These are phyloP conservation scores for Pygmarrhopalites habei DNA, from an alignment of 1,140 invertebrate species.

Conservation along the genomic window DNA sequence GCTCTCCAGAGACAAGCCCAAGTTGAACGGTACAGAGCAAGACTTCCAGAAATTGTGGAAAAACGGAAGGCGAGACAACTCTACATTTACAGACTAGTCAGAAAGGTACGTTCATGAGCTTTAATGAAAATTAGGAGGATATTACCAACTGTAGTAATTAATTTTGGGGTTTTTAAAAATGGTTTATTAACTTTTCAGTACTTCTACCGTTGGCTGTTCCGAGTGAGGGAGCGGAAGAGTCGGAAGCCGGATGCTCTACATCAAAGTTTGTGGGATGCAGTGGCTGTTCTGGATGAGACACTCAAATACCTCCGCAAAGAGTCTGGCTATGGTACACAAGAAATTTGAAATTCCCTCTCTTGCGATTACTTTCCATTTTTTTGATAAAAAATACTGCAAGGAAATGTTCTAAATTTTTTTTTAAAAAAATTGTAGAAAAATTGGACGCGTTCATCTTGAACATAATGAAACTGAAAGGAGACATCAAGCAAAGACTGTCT, in stretches of 20 bases:
- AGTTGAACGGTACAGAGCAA: not conserved
- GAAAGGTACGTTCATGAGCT: not conserved
- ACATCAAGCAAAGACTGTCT: constrained; percentile 17
- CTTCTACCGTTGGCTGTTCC: constrained; percentile 15
- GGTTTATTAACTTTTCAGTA: too few relatives aligned
- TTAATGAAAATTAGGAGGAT: too few relatives aligned
- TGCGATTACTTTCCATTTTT: not conserved
- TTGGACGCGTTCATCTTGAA: constrained; percentile 29
- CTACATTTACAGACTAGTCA: not conserved
- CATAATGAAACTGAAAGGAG: constrained; percentile 21
- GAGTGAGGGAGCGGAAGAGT: constrained; percentile 15
- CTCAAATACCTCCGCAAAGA: constrained; percentile 19
- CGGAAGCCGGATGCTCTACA: constrained; percentile 21
- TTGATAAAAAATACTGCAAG: not conserved
- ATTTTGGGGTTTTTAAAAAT: too few relatives aligned
- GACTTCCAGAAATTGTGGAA: not conserved
- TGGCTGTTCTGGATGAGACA: constrained; percentile 9
- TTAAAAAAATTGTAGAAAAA: constrained; percentile 15
- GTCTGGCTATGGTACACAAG: constrained; percentile 25
- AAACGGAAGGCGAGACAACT: not conserved
- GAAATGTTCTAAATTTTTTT: not conserved
- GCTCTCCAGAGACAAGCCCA: not conserved
- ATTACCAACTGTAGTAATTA: too few relatives aligned
- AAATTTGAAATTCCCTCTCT: not conserved
- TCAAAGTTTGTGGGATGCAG: constrained; percentile 21